Conservation (phyloP, 2,113 vertebrate species). For the Indicator indicator region DNA sequence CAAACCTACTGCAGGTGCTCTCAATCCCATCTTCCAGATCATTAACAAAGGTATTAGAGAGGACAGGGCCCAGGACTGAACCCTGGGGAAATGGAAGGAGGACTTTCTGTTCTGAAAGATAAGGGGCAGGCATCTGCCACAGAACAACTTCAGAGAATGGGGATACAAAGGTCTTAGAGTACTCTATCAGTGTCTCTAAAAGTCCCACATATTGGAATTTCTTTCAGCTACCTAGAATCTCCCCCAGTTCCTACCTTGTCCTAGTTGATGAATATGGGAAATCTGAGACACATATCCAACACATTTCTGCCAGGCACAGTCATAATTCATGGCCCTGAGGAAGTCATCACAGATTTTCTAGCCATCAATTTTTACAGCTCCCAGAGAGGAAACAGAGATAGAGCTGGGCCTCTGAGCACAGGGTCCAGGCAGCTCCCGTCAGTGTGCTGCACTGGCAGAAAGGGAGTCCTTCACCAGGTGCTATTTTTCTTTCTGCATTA, state of each 20-base stretch:
- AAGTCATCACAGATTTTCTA: not conserved
- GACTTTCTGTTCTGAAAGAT: not conserved
- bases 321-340: not conserved
- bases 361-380: not conserved
- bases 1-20: too few relatives aligned
- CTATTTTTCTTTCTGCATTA: not conserved
- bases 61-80: too few relatives aligned
- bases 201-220: not conserved
- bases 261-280: not conserved
- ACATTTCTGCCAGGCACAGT: not conserved
- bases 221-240: not conserved
- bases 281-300: not conserved
- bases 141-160: not conserved
- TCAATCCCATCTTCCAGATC: too few relatives aligned
- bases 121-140: not conserved
- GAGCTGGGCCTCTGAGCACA: fast-evolving
- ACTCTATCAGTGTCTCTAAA: not conserved
- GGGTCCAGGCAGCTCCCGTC: not conserved
- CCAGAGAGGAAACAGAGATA: not conserved
- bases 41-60: too few relatives aligned
- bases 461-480: not conserved
- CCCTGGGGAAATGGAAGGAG: not conserved
- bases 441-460: not conserved
- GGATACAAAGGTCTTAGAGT: not conserved
- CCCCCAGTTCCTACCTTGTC: not conserved